Conservation (phyloP, 2,888 invertebrate species). For the Adelphocoris suturalis region DNA sequence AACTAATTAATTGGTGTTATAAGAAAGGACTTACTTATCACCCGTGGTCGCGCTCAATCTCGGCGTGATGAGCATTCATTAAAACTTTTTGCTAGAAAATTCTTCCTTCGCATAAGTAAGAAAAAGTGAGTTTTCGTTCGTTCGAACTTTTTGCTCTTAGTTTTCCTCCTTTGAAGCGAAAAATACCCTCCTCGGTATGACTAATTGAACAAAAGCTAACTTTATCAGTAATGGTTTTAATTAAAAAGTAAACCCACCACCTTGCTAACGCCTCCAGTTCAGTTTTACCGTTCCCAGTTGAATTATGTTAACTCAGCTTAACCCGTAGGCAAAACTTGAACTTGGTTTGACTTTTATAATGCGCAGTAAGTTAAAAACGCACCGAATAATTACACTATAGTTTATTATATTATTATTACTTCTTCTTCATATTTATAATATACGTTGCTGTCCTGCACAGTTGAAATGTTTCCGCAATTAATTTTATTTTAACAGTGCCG, state of each 20-base stretch:
- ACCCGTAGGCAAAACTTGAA: background rate
- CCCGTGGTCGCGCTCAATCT: background rate
- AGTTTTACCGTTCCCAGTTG: background rate
- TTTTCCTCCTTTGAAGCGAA: background rate
- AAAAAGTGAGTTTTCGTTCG: background rate
- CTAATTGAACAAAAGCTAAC: slow-evolving; percentile 32
- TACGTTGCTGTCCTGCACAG: too few species aligned
- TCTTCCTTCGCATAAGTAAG: background rate
- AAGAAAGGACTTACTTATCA: background rate
- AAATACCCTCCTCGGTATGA: slow-evolving; percentile 1
- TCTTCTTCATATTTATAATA: too few species aligned
- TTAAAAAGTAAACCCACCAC: slow-evolving; percentile 9
- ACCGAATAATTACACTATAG: too few species aligned
- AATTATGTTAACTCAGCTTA: background rate
- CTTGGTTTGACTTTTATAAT: too few species aligned
- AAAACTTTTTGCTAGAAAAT: slow-evolving; percentile 9
- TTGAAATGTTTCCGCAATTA: too few species aligned
- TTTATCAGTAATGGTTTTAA: slow-evolving; percentile 39
- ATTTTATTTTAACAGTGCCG: too few species aligned
- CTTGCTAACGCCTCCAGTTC: background rate
- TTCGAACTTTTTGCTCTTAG: background rate
- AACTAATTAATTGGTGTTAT: slow-evolving; percentile 23
- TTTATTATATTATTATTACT: too few species aligned
- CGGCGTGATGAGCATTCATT: slow-evolving; percentile 28
- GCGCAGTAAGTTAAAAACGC: too few species aligned